Conservation (phyloP, 2,797 vertebrate species). For the Loriculus beryllinus region DNA sequence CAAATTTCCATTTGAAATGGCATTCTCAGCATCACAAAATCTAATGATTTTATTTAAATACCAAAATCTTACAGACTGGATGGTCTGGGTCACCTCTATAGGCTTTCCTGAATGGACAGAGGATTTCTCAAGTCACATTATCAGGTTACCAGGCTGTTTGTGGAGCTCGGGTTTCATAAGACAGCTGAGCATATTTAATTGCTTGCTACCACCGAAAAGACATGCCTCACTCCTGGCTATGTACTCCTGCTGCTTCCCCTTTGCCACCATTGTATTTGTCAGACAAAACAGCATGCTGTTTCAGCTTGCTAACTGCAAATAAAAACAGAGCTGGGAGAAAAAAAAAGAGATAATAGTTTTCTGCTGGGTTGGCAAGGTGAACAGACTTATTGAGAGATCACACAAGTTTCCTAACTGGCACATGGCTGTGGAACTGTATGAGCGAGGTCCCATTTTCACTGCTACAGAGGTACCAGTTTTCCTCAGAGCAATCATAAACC, state of each 20-base stretch:
- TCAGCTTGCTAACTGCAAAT: neutral
- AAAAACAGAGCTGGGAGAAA: neutral
- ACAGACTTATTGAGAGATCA: neutral
- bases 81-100: neutral
- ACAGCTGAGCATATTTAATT: slow-evolving; percentile 40
- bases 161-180: neutral
- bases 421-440: neutral
- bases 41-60: neutral
- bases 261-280: neutral
- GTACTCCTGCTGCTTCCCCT: neutral
- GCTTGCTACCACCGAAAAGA: neutral
- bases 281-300: neutral
- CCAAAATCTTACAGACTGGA: neutral
- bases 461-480: neutral
- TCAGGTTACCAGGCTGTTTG: neutral
- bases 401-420: neutral
- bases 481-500: neutral
- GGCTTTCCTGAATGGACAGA: slow-evolving; percentile 18
- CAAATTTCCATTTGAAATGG: neutral
- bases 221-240: neutral
- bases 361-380: neutral
- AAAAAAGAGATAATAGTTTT: neutral
- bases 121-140: neutral
- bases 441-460: neutral
- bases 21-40: neutral